These are phyloP conservation scores for Philaenus spumarius DNA, from an alignment of 1,140 invertebrate genomes.

Conservation along the genomic window DNA sequence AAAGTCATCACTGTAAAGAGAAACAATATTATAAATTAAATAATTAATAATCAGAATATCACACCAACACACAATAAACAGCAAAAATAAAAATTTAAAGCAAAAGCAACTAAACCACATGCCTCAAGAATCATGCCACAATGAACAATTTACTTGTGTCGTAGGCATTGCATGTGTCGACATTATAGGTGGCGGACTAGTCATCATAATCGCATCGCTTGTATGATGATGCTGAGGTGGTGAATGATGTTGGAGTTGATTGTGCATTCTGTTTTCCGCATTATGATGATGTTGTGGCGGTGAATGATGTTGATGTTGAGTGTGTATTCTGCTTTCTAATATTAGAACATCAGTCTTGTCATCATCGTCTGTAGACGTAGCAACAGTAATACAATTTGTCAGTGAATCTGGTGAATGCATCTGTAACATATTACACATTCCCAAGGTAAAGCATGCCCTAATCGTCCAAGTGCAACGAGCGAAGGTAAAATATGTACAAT, in stretches of 20 bases:
- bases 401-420: not conserved
- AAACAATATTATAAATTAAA: no score
- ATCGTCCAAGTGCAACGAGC: no score
- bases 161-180: conserved; percentile 13
- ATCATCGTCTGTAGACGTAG: conserved; percentile 31
- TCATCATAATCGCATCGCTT: conserved; percentile 17
- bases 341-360: conserved; percentile 13
- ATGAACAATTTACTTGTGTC: not conserved
- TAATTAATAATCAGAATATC: no score
- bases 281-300: not conserved
- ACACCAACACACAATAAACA: no score
- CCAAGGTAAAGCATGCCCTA: not conserved
- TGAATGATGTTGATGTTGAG: not conserved
- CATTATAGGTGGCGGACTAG: conserved; percentile 23
- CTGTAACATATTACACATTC: not conserved
- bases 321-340: not conserved
- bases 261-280: no score
- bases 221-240: not conserved
- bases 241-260: conserved; percentile 4
- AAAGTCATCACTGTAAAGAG: no score
- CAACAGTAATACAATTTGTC: conserved; percentile 29
- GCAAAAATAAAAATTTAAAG: no score
- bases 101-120: no score
- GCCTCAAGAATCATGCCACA: no score
- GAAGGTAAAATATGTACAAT: no score